phyloP scores from a whole-genome alignment of 1,140 invertebrate species.

The Proctacanthus coquilletti region DNA sequence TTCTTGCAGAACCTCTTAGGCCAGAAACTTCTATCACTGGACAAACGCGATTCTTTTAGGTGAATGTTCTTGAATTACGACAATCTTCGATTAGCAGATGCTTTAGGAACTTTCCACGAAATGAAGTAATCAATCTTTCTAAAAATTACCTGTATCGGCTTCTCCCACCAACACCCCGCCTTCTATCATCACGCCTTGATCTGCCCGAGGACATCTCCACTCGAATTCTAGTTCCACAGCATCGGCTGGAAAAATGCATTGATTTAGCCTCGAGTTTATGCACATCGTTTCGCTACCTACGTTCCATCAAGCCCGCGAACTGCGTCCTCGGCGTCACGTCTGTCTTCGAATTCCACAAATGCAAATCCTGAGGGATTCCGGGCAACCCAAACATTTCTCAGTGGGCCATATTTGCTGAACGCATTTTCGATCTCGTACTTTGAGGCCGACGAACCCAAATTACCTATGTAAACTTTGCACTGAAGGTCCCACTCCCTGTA shows the following conservation, averaged over 20 bases:
- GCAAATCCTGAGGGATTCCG: constrained; percentile 83
- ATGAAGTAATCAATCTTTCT: no score
- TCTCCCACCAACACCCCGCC: constrained; percentile 26
- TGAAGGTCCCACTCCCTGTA: constrained; percentile 78
- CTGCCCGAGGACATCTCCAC: constrained; percentile 72
- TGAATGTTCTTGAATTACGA: no score
- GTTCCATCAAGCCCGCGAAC: constrained; percentile 81
- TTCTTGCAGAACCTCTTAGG: no score
- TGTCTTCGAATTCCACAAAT: constrained; percentile 93
- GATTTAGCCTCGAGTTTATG: no score
- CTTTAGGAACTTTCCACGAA: no score
- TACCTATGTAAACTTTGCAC: constrained; percentile 93
- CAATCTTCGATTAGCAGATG: no score
- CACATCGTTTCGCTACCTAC: no score
- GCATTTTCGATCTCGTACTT: constrained; percentile 76
- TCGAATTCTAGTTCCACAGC: constrained; percentile 58
- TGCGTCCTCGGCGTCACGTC: constrained; percentile 88
- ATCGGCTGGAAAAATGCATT: constrained; percentile 43
- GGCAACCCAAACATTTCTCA: constrained; percentile 91
- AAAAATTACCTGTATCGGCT: constrained; percentile 35
- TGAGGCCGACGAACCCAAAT: constrained; percentile 71
- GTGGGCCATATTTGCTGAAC: constrained; percentile 80
- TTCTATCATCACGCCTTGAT: constrained; percentile 47
- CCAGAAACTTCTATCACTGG: no score
- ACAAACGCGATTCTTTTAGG: no score